Evolutionary conservation across 2,888 invertebrate species (phyloP).

Genomic region (Epistrophe eligans): DNA sequence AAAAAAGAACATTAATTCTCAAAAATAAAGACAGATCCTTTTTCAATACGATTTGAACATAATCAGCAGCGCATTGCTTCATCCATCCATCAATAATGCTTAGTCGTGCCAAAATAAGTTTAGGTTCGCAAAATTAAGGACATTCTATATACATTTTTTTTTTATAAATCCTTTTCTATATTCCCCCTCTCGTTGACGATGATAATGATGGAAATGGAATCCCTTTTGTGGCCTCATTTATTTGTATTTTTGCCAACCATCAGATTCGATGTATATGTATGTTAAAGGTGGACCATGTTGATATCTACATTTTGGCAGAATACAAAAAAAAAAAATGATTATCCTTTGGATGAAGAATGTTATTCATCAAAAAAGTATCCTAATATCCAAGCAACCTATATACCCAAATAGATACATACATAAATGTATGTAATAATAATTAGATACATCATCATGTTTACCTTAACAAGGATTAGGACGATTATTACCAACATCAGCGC

Average conservation of each 20-base stretch:
- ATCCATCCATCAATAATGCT: constrained; percentile 59
- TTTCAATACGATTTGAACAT: constrained; percentile 18
- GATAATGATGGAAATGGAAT: neutral
- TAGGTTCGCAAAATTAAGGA: constrained; percentile 13
- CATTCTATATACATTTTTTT: neutral
- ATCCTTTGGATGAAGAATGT: neutral
- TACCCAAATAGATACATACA: neutral
- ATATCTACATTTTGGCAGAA: neutral
- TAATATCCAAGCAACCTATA: neutral
- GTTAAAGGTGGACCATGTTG: neutral
- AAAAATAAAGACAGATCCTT: constrained; percentile 12
- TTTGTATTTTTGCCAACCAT: constrained; percentile 7
- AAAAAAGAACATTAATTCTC: neutral
- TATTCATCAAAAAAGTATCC: neutral
- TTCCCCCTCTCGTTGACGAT: too few species aligned
- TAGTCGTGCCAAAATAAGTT: constrained; percentile 42
- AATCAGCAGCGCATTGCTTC: constrained; percentile 35
- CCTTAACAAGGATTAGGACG: constrained; percentile 67
- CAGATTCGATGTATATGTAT: neutral
- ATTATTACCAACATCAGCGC: constrained; percentile 39
- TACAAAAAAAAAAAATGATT: neutral
- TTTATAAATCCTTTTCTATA: neutral
- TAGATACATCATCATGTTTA: constrained; percentile 61
- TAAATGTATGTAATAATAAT: constrained; percentile 52
- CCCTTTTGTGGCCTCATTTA: constrained; percentile 4